Conservation (phyloP, 2,113 vertebrate genomes). For the Equus przewalskii region DNA sequence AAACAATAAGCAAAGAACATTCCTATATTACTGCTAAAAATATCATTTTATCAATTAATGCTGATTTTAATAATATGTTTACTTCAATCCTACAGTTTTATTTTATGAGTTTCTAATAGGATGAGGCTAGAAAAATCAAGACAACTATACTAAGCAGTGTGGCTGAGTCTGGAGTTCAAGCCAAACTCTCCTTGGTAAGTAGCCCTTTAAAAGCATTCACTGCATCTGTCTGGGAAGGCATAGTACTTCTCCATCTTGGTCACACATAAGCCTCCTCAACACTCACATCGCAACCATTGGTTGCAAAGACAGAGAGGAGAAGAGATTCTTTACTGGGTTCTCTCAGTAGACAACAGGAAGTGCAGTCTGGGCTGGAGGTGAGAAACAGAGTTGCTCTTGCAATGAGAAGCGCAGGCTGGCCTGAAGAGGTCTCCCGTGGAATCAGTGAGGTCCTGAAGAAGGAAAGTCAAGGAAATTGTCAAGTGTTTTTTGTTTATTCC, state of each 20-base stretch:
- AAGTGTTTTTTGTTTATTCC: background rate
- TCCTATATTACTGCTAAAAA: background rate
- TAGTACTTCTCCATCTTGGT: constrained; percentile 64
- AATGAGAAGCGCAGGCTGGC: background rate
- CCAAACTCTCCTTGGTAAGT: constrained; percentile 86
- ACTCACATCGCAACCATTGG: background rate
- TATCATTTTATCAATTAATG: background rate
- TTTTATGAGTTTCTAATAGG: background rate
- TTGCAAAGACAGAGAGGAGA: too few relatives aligned
- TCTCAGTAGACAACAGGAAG: background rate
- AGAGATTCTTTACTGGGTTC: background rate
- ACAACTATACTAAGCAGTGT: constrained; percentile 86
- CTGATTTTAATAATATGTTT: background rate
- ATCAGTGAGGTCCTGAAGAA: background rate
- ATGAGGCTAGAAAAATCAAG: background rate
- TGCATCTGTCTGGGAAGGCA: constrained; percentile 84
- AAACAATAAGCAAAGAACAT: background rate
- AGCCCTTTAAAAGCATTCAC: constrained; percentile 87
- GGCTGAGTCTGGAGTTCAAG: constrained; percentile 86
- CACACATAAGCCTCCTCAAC: constrained; percentile 54
- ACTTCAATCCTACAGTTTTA: background rate
- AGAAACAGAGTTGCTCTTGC: background rate
- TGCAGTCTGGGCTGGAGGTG: too few relatives aligned
- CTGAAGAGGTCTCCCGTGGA: background rate
- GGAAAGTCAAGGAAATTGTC: background rate